Percentiles rank a stretch among this genome's conserved stretches.
Evolutionary conservation across 1,140 invertebrate genomes (phyloP).

Genomic region (Forficula auricularia): DNA sequence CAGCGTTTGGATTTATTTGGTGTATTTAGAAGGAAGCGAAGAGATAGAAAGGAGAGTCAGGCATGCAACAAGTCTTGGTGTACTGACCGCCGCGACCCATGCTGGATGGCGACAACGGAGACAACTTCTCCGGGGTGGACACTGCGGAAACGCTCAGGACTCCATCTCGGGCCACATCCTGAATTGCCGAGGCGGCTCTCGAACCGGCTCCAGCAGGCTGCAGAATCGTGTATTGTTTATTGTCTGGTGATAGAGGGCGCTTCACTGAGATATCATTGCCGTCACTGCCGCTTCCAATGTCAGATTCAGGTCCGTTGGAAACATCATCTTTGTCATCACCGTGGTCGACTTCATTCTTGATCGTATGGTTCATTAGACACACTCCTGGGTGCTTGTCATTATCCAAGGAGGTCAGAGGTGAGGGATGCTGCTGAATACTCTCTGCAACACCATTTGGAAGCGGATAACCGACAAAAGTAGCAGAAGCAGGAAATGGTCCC

Average conservation of each 20-base stretch:
- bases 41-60: no score
- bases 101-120: slow-evolving; percentile 49
- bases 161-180: slow-evolving; percentile 49
- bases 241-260: slow-evolving; percentile 6
- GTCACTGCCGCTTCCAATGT: slow-evolving; percentile 4
- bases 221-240: slow-evolving; percentile 62
- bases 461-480: slow-evolving; percentile 43
- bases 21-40: no score
- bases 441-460: slow-evolving; percentile 18
- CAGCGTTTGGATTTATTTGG: no score
- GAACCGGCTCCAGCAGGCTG: slow-evolving; percentile 61
- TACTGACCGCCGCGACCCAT: slow-evolving; percentile 47
- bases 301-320: background rate
- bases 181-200: slow-evolving; percentile 54
- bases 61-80: no score
- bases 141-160: slow-evolving; percentile 45
- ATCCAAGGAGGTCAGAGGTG: no score
- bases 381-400: no score
- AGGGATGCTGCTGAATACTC: slow-evolving; percentile 8
- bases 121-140: background rate
- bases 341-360: no score
- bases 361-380: no score
- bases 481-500: slow-evolving; percentile 40
- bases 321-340: no score
- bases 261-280: background rate